Percentiles rank a stretch among this genome's conserved stretches.
Conservation (phyloP, 2,797 vertebrate genomes). For the Diplodus sargus region DNA sequence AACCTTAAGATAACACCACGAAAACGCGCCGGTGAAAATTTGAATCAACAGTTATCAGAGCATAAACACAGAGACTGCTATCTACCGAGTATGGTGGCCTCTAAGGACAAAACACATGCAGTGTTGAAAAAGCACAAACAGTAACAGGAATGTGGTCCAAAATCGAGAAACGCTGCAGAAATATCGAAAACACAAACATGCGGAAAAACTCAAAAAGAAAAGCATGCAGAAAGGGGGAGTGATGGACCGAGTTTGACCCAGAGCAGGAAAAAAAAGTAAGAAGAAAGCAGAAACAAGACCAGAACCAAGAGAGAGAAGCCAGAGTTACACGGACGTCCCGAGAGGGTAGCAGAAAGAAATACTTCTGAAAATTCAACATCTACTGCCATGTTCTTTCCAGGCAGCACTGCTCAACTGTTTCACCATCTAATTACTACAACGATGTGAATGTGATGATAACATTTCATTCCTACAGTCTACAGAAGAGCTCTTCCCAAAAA, state of each 20-base stretch:
- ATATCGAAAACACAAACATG: slow-evolving; percentile 26
- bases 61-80: slow-evolving; percentile 10
- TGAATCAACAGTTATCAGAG: slow-evolving; percentile 18
- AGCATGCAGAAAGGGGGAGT: slow-evolving; percentile 31
- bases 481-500: slow-evolving; percentile 11
- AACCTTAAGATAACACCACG: not conserved
- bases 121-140: slow-evolving; percentile 23
- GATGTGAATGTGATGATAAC: slow-evolving; percentile 32
- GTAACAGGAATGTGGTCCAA: slow-evolving; percentile 4
- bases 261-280: slow-evolving; percentile 34
- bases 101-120: slow-evolving; percentile 35
- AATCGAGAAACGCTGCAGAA: slow-evolving; percentile 27
- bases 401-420: slow-evolving; percentile 30
- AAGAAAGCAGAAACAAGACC: slow-evolving; percentile 57
- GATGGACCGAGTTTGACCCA: slow-evolving; percentile 50
- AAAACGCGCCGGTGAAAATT: not conserved
- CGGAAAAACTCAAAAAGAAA: slow-evolving; percentile 27
- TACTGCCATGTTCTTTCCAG: slow-evolving; percentile 49
- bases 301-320: slow-evolving; percentile 42
- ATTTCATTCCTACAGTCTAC: slow-evolving; percentile 21
- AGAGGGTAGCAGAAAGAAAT: slow-evolving; percentile 65
- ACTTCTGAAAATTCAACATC: slow-evolving; percentile 53
- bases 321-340: slow-evolving; percentile 57
- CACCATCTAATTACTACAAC: slow-evolving; percentile 12
- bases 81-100: not conserved